A percentile compares a stretch with the other conserved stretches of the same genome.
These are phyloP conservation scores for Vidua chalybeata DNA, from an alignment of 2,113 vertebrate genomes.

Conservation along the genomic window DNA sequence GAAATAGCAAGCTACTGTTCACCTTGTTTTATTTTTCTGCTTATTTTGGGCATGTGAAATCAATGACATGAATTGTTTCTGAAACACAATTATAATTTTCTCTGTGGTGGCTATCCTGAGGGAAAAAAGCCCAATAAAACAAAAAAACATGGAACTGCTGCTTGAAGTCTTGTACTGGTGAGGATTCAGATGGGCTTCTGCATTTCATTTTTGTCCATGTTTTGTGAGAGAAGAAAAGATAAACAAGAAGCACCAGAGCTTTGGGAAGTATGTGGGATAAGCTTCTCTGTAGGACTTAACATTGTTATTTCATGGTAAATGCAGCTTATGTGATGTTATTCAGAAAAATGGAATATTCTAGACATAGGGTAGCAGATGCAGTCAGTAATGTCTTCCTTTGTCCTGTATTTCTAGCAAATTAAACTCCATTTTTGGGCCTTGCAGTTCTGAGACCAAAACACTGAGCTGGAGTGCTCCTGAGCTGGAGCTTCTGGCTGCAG, in stretches of 20 bases:
- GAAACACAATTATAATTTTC: not conserved
- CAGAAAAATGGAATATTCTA: not conserved
- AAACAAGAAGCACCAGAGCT: not conserved
- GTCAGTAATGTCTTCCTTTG: not conserved
- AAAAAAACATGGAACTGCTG: not conserved
- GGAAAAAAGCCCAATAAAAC: not conserved
- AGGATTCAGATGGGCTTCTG: not conserved
- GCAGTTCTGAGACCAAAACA: not conserved
- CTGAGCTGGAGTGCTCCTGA: not conserved
- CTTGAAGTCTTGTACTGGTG: not conserved
- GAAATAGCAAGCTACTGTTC: not conserved
- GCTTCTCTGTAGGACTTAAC: not conserved
- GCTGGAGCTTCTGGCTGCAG: not conserved
- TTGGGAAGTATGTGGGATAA: not conserved
- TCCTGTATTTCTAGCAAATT: not conserved
- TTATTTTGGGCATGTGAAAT: not conserved
- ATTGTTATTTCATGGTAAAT: not conserved
- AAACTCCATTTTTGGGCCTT: not conserved
- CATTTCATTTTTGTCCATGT: not conserved
- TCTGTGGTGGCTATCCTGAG: not conserved
- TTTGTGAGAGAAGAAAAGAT: not conserved
- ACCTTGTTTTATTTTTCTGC: not conserved
- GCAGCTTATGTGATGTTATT: not conserved
- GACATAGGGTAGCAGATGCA: not conserved
- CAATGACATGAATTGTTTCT: not conserved